Evolutionary conservation across 2,797 vertebrate species (phyloP), one percentile per base, ranked within the genome.

Genomic region (Neopelma chrysocephalum): DNA sequence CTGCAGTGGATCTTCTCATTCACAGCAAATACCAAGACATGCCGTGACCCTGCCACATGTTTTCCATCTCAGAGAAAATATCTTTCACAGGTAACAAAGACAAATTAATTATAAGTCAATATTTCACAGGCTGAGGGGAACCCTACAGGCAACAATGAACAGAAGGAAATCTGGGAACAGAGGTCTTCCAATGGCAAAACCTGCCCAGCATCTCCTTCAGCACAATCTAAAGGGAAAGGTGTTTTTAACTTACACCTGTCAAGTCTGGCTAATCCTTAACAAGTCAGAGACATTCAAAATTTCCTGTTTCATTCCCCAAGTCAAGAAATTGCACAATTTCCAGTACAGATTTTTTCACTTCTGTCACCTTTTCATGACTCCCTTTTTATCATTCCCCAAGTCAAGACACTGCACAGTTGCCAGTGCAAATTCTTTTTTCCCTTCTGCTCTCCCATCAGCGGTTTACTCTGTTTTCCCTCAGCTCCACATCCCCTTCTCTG

Each of bases 1-100:
- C 43, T 81, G 40, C 64, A 92, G 32, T 27, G 51, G 34, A 57
- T 25, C 15, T 16, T n/a, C 47, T 58, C 1, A 0, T 62, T 73
- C 43, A 43, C 21, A 71, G 18, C 18, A 53, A 66, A 36, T 14
- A 61, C 15, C 50, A 90, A 72, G 21, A 57, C 86, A 68, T n/a
- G 6, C 3, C 32, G 70, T 60, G 40, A 5, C 9, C 51, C 15
- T 25, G 20, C 85, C 57, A 29, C 1, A 20, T 0, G 1, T 36
- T 65, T 54, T 22, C 13, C 38, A 12, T 27, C 20, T 64, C 82
- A 75, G 45, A 38, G 8, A 42, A 87, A 92, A 43, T 13, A 13
- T 5, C 10, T 22, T 61, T 50, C n/a, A 38, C 25, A 32, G 7
- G 16, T 15, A 82, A 42, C 11, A 64, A 85, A 83, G 65, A 21